Base-by-base conservation (phyloP, 2,797 vertebrate genomes). In the Corythornis leucogaster region DNA sequence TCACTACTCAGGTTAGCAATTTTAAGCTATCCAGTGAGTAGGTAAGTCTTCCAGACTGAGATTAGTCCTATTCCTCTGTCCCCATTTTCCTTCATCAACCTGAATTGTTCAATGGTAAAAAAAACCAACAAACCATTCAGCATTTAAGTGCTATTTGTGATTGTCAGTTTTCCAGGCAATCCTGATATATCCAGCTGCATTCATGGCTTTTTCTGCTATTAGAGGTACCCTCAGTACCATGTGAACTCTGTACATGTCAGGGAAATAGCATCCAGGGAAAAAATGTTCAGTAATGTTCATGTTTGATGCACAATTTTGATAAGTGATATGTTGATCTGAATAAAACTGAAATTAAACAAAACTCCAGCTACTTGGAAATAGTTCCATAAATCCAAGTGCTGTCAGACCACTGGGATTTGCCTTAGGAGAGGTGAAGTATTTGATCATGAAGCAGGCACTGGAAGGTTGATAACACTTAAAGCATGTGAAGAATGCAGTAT, bases 1-100 rank as follows among this genome's bases (percentile, higher is more conserved):
- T 68, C 17, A 38, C 24, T 61, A 53, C 6, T 4, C 0, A 0
- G 61, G 7, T 57, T 55, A 19, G n/a, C 16, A 57, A 3, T 89
- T 91, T 66, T 76, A 69, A 64, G 15, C 33, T 30, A 35, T 38
- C 17, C 24, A 54, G 7, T 62, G 61, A 46, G 3, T 20, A 51
- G 25, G 11, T 59, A 33, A 61, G 12, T 70, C 33, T 48, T 48
- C 20, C 75, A 81, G 67, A 38, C 35, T 62, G 58, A 68, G 8
- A 35, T 79, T 55, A 11, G 11, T 53, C 33, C 15, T 71, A 30
- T 54, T 80, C 16, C 9, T 67, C 31, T 50, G 10, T 67, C 9
- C 18, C 40, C 4, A 3, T 73, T 85, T 90, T 71, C 12, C 21
- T 71, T 71, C 20, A 19, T 64, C 74, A 80, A 50, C 12, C 42